A percentile compares a stretch with the other conserved stretches of the same genome.
Conservation (phyloP, 2,888 invertebrate genomes). For the Poecilus cupreus region DNA sequence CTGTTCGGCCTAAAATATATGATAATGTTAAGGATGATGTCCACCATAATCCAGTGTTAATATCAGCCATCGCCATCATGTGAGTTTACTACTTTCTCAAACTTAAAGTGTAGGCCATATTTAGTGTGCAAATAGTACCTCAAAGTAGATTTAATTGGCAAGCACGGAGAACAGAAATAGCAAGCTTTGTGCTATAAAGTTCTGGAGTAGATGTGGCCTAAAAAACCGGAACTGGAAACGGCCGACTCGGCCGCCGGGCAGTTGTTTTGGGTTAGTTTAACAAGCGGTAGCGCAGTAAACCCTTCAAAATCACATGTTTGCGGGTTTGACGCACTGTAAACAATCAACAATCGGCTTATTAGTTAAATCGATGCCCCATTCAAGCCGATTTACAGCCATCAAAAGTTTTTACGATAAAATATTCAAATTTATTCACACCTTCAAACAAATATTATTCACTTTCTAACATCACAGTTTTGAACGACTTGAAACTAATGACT, state of each 20-base stretch:
- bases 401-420: neutral
- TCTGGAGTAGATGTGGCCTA: neutral
- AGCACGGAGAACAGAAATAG: neutral
- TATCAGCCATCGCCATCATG: constrained; percentile 19
- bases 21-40: too few relatives aligned
- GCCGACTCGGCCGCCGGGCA: neutral
- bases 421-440: neutral
- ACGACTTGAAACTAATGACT: neutral
- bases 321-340: neutral
- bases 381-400: neutral
- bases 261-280: constrained; percentile 20
- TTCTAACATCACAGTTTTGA: neutral
- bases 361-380: constrained; percentile 1
- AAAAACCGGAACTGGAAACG: constrained; percentile 29
- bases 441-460: neutral
- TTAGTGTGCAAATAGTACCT: constrained; percentile 34
- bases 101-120: neutral
- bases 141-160: constrained; percentile 45
- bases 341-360: constrained; percentile 39
- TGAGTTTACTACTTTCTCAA: neutral
- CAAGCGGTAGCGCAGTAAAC: neutral
- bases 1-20: too few relatives aligned
- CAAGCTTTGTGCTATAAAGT: constrained; percentile 26
- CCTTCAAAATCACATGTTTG: constrained; percentile 14
- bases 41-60: neutral